Percentiles rank a stretch among this genome's conserved stretches.
These are phyloP conservation scores for Lordiphosa clarofinis DNA, from an alignment of 1,140 invertebrate genomes.

Conservation along the genomic window DNA sequence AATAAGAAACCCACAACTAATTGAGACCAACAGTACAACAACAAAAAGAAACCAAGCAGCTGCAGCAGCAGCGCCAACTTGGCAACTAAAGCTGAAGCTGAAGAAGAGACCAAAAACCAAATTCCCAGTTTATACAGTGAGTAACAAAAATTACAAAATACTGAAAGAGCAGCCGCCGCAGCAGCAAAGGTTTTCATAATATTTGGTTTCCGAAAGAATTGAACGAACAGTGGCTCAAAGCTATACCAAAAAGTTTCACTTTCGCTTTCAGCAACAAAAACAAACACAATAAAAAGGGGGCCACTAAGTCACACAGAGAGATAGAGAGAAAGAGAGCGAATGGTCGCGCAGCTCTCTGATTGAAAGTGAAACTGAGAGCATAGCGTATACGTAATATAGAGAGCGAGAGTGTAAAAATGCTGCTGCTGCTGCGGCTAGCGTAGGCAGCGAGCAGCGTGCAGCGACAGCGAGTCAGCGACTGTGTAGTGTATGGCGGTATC, in stretches of 20 bases:
- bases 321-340: constrained; percentile 22
- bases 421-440: constrained; percentile 13
- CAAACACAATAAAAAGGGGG: constrained; percentile 51
- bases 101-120: constrained; percentile 28
- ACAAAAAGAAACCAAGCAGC: constrained; percentile 49
- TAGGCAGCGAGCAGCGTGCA: constrained; percentile 9
- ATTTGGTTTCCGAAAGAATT: constrained; percentile 37
- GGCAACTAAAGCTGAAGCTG: constrained; percentile 24
- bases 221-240: constrained; percentile 58
- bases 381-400: constrained; percentile 61
- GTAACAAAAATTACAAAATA: constrained; percentile 64
- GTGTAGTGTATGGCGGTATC: constrained; percentile 77
- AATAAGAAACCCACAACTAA: constrained; percentile 49
- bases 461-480: constrained; percentile 17
- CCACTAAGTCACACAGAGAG: constrained; percentile 54
- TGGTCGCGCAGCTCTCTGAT: constrained; percentile 32
- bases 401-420: constrained; percentile 59
- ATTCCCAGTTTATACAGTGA: constrained; percentile 56
- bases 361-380: constrained; percentile 67
- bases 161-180: constrained; percentile 26
- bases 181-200: constrained; percentile 46
- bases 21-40: constrained; percentile 44
- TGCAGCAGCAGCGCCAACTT: constrained; percentile 29
- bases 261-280: constrained; percentile 65
- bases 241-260: constrained; percentile 71